A percentile compares a stretch with the other conserved stretches of the same genome.
phyloP scores from a whole-genome alignment of 2,113 vertebrate genomes.

The Charina bottae region DNA sequence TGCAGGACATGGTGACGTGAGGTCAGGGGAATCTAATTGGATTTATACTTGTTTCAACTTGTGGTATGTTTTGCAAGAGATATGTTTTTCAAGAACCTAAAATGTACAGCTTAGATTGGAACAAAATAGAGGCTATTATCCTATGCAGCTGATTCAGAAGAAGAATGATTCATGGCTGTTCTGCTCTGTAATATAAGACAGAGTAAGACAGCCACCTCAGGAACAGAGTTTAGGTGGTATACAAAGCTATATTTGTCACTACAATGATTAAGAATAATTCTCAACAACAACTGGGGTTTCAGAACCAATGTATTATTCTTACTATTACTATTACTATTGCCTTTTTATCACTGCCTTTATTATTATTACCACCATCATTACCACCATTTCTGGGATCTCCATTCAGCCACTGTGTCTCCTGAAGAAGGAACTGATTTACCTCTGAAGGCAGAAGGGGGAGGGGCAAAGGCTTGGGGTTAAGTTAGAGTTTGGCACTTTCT shows the following conservation, averaged over 20 bases:
- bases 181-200: neutral
- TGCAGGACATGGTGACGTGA: neutral
- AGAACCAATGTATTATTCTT: neutral
- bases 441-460: neutral
- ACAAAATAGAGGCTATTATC: neutral
- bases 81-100: too few relatives aligned
- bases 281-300: neutral
- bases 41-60: neutral
- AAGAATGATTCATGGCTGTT: neutral
- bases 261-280: neutral
- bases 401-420: neutral
- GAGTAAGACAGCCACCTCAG: neutral
- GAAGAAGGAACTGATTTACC: neutral
- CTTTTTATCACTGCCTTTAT: neutral
- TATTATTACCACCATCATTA: neutral
- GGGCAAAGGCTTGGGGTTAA: neutral
- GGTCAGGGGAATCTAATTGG: neutral
- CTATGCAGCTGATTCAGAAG: neutral
- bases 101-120: neutral
- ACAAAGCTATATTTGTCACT: neutral
- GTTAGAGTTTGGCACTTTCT: neutral
- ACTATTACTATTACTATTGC: neutral
- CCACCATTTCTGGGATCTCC: neutral
- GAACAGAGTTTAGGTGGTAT: neutral
- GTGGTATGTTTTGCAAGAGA: neutral